phyloP scores from a whole-genome alignment of 2,888 invertebrate genomes.

The Gnatocerus cornutus region DNA sequence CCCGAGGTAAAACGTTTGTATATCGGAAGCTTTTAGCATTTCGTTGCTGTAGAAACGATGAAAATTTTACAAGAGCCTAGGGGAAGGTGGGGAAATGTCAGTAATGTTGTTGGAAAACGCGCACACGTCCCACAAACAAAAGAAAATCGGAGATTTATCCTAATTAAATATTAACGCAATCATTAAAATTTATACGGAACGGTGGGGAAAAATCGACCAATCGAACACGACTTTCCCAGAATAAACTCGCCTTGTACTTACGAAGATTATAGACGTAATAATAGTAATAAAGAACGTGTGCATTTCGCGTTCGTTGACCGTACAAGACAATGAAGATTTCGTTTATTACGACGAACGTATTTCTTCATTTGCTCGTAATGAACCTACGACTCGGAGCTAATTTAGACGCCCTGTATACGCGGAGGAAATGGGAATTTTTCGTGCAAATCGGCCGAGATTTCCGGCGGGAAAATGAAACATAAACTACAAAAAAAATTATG shows the following conservation, averaged over 20 bases:
- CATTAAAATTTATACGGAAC: background rate
- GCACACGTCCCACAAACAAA: too few species aligned
- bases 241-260: background rate
- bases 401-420: too few species aligned
- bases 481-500: too few species aligned
- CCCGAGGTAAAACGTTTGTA: conserved; percentile 3
- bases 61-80: background rate
- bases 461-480: too few species aligned
- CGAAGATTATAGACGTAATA: background rate
- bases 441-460: too few species aligned
- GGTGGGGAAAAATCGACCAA: background rate
- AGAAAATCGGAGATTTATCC: background rate
- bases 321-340: conserved; percentile 3
- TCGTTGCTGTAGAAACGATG: conserved; percentile 7
- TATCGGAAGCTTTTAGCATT: background rate
- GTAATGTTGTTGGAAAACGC: too few species aligned
- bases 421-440: too few species aligned
- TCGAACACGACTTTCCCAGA: background rate
- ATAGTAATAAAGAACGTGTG: conserved; percentile 5
- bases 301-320: conserved; percentile 6
- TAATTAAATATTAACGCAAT: conserved; percentile 7
- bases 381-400: background rate
- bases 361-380: background rate
- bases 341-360: conserved; percentile 3
- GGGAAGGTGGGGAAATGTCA: too few species aligned